A percentile compares a stretch with the other conserved stretches of the same genome.
phyloP scores from a whole-genome alignment of 23 tunicate species.

The Halocynthia aurantium region DNA sequence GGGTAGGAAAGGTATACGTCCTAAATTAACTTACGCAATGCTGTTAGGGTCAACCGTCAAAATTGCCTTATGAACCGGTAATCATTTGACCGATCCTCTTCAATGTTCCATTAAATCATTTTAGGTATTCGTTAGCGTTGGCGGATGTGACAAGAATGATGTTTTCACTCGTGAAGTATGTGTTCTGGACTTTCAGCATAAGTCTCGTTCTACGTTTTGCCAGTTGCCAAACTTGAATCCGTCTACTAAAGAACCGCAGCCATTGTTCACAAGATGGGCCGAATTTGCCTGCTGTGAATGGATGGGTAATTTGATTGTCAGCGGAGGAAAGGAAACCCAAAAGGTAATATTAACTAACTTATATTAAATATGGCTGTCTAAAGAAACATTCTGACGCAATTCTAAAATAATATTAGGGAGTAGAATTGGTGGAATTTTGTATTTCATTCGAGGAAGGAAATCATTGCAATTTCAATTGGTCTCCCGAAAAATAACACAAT shows the following conservation, averaged over 20 bases:
- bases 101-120: neutral
- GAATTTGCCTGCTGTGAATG: constrained; percentile 59
- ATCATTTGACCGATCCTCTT: neutral
- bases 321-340: constrained; percentile 58
- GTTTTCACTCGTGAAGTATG: constrained; percentile 34
- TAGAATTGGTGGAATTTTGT: too few relatives aligned
- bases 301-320: constrained; percentile 41
- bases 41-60: neutral
- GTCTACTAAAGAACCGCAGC: neutral
- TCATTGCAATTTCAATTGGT: too few relatives aligned
- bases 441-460: too few relatives aligned
- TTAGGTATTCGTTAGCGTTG: constrained; percentile 67
- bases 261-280: constrained; percentile 33
- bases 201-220: constrained; percentile 52
- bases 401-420: too few relatives aligned
- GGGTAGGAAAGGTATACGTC: too few relatives aligned
- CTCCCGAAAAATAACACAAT: too few relatives aligned
- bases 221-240: constrained; percentile 25
- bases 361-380: neutral
- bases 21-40: too few relatives aligned
- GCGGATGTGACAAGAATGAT: constrained; percentile 60
- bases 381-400: neutral
- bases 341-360: constrained; percentile 4
- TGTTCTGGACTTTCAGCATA: constrained; percentile 66
- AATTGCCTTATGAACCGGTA: neutral